These are phyloP conservation scores for Gymnorhina tibicen DNA, from an alignment of 2,113 vertebrate genomes.

Conservation along the genomic window DNA sequence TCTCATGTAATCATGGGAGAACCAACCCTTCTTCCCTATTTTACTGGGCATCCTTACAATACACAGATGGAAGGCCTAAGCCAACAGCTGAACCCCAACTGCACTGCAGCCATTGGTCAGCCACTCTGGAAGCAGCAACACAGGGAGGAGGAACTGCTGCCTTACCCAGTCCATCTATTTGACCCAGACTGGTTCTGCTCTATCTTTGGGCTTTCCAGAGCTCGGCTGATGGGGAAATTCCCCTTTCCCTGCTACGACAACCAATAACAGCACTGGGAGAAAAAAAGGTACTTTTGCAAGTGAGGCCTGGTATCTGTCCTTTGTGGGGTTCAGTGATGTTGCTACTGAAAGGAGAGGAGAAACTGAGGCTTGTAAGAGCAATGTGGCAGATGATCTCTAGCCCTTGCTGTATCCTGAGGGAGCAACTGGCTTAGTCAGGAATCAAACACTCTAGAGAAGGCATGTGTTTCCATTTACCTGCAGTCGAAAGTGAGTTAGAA, in stretches of 20 bases:
- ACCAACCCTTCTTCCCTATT: neutral
- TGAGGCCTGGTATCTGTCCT: neutral
- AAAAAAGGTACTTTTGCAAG: neutral
- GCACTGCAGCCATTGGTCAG: slow-evolving; percentile 5
- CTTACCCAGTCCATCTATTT: neutral
- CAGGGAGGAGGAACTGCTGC: neutral
- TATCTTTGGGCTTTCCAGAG: neutral
- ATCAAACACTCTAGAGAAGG: neutral
- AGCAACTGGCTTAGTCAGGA: slow-evolving; percentile 14
- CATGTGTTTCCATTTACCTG: neutral
- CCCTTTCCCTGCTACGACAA: neutral
- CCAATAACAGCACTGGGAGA: neutral
- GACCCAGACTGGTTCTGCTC: neutral
- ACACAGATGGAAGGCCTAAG: slow-evolving; percentile 8
- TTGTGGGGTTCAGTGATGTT: neutral
- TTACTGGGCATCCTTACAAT: neutral
- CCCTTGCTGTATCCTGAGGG: slow-evolving; percentile 37
- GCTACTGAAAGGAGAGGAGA: neutral
- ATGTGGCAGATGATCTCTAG: neutral
- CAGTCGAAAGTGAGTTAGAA: neutral
- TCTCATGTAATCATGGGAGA: slow-evolving; percentile 10
- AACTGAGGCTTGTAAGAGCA: neutral
- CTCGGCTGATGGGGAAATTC: neutral
- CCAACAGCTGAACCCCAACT: slow-evolving; percentile 14
- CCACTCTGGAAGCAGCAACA: neutral